Evolutionary conservation across 2,888 invertebrate genomes (phyloP), one percentile per base, ranked within the genome.

Genomic region (Bombyx huttoni): DNA sequence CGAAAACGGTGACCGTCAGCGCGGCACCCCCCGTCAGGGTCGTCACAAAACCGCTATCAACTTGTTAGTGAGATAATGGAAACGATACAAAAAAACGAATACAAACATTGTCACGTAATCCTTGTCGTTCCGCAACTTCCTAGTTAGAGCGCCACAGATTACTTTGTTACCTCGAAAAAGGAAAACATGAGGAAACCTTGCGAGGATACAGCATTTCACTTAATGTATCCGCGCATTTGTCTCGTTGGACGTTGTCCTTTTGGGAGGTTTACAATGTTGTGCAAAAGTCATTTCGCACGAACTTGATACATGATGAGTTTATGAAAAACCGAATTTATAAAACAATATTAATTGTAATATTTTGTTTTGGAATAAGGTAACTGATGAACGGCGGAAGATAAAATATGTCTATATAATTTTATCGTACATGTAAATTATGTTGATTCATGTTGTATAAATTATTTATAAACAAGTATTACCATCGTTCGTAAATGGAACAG

Each of bases 121-220:
- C 67, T 68, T 81, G 74, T 58, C 83, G 78, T 64, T 74, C 81
- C 78, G 84, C 87, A 88, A 88, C 87, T 88, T 87, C 87, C 86
- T 75, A 76, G 69, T 33, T 56, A 78, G 80, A 77, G 70, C 78
- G 79, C 64, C 73, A 79, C 73, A 67, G 75, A 77, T 79, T 74
- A 76, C 63, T 58, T 51, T 60, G 56, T 52, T 56, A 65, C 71
- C 78, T 82, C 74, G 58, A 56, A 88, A 73, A 71, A 75, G 75
- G 75, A 76, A 84, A 86, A 85, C 84, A 74, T 78, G 63, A 58
- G 60, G 69, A 70, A 78, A 73, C 70, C 67, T 63, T 69, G 82
- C 83, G 78, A 67, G 85, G 84, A 73, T 85, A 86, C 85, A 76
- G 40, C 63, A 65, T 69, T 62, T 59, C 58, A 57, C 64, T 56